A percentile compares a stretch with the other conserved stretches of the same genome.
phyloP scores from a whole-genome alignment of 2,113 vertebrate species.

The Ranitomeya variabilis region DNA sequence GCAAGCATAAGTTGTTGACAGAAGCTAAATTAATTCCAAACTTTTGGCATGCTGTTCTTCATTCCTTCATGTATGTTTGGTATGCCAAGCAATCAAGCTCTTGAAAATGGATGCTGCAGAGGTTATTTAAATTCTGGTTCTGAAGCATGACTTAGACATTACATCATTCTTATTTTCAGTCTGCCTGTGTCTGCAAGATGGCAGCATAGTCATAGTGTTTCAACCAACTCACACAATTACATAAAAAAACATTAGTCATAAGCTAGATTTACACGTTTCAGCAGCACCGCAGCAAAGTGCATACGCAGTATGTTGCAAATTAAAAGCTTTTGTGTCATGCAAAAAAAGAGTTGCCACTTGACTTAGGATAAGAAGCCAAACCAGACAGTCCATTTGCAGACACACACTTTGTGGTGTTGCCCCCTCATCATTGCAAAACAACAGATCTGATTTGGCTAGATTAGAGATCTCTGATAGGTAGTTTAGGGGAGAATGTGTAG shows the following conservation, averaged over 20 bases:
- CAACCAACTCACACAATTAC: neutral
- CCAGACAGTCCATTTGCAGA: too few relatives aligned
- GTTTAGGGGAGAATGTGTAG: too few relatives aligned
- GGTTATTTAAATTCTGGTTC: slow-evolving; percentile 44
- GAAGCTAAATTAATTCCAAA: slow-evolving; percentile 57
- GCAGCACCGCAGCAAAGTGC: too few relatives aligned
- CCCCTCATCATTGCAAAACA: too few relatives aligned
- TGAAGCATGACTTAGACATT: slow-evolving; percentile 42
- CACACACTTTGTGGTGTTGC: too few relatives aligned
- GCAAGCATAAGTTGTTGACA: slow-evolving; percentile 55
- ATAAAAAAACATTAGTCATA: neutral
- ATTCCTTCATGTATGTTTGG: slow-evolving; percentile 51
- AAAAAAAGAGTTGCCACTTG: too few relatives aligned
- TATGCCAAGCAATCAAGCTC: slow-evolving; percentile 55
- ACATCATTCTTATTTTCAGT: slow-evolving; percentile 51
- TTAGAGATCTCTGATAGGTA: too few relatives aligned
- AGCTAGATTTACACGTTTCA: too few relatives aligned
- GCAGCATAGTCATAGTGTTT: neutral
- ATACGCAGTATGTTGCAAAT: too few relatives aligned
- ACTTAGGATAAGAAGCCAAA: too few relatives aligned
- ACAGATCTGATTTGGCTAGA: too few relatives aligned
- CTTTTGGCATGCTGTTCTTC: slow-evolving; percentile 50
- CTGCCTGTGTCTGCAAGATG: slow-evolving; percentile 19
- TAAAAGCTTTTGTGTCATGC: too few relatives aligned
- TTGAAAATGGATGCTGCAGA: slow-evolving; percentile 46